These are phyloP conservation scores for Sipha flava DNA, from an alignment of 1,140 invertebrate genomes.

Conservation along the genomic window DNA sequence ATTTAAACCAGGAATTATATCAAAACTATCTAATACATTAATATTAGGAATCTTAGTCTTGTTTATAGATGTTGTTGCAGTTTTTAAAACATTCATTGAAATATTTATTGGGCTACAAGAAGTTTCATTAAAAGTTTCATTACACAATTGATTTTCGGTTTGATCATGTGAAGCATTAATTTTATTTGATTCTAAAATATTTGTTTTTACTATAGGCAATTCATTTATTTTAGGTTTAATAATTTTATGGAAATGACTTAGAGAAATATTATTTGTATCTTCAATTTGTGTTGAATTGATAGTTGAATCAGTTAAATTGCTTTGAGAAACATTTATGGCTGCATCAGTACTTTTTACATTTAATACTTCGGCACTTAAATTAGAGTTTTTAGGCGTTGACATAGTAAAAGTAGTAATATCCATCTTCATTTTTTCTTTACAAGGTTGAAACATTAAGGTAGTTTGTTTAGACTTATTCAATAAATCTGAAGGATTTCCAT, in stretches of 20 bases:
- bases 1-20: slow-evolving; percentile 19
- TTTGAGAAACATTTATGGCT: neutral
- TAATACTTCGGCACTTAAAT: neutral
- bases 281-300: neutral
- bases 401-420: neutral
- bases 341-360: neutral
- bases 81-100: neutral
- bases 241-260: neutral
- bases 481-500: slow-evolving; percentile 21
- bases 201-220: neutral
- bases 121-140: neutral
- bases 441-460: neutral
- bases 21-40: slow-evolving; percentile 10
- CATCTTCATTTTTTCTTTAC: neutral
- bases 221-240: neutral
- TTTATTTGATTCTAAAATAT: neutral
- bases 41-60: neutral
- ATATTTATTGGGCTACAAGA: neutral
- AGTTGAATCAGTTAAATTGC: neutral
- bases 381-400: neutral
- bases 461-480: slow-evolving; percentile 14
- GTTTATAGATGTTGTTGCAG: neutral
- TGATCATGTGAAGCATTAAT: neutral
- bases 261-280: neutral
- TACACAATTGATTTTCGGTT: neutral